phyloP scores from a whole-genome alignment of 2,888 invertebrate genomes.

The Schizotus pectinicornis region DNA sequence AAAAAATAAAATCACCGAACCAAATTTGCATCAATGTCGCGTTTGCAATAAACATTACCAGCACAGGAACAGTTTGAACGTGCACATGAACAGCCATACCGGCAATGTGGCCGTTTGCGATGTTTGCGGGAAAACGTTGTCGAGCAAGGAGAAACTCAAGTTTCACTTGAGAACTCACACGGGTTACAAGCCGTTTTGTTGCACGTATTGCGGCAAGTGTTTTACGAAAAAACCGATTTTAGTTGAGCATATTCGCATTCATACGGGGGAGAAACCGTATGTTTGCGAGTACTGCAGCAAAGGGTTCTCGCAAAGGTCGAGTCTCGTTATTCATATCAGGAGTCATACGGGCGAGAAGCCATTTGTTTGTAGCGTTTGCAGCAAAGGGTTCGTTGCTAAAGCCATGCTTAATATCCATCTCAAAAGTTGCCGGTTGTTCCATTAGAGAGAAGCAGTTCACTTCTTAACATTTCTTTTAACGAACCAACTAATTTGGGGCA shows the following conservation, averaged over 20 bases:
- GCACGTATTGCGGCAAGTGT: slow-evolving; percentile 53
- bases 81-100: slow-evolving; percentile 61
- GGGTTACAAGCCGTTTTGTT: slow-evolving; percentile 54
- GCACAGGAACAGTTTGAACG: slow-evolving; percentile 55
- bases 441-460: too few species aligned
- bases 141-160: slow-evolving; percentile 62
- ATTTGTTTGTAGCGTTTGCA: slow-evolving; percentile 65
- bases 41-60: slow-evolving; percentile 57
- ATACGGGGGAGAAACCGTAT: slow-evolving; percentile 56
- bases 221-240: slow-evolving; percentile 56
- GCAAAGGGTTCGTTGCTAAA: slow-evolving; percentile 68
- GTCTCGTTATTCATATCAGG: slow-evolving; percentile 69
- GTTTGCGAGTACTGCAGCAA: slow-evolving; percentile 67
- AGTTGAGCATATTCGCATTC: slow-evolving; percentile 54
- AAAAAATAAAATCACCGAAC: slow-evolving; percentile 39
- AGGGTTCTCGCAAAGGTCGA: slow-evolving; percentile 68
- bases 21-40: slow-evolving; percentile 54
- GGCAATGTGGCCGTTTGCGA: slow-evolving; percentile 64
- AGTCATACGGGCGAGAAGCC: slow-evolving; percentile 69
- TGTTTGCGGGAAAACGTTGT: slow-evolving; percentile 64
- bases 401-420: slow-evolving; percentile 69
- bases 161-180: slow-evolving; percentile 55
- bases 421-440: slow-evolving; percentile 56
- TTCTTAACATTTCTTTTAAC: too few species aligned
- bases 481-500: too few species aligned